phyloP scores from a whole-genome alignment of 2,797 vertebrate species.

The Rhynchonycteris naso region DNA sequence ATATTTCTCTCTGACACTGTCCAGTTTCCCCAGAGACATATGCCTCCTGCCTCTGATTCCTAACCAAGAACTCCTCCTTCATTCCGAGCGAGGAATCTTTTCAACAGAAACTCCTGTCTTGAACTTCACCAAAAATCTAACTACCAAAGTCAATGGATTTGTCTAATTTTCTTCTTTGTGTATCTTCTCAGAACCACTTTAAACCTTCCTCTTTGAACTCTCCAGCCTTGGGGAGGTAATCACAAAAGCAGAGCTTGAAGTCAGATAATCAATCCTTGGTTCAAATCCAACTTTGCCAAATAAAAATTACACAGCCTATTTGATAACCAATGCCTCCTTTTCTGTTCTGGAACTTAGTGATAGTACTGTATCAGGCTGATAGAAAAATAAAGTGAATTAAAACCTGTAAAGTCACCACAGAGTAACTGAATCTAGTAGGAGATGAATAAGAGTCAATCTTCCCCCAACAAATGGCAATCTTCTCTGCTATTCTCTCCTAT shows the following conservation, averaged over 20 bases:
- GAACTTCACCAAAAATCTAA: background rate
- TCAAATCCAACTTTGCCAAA: background rate
- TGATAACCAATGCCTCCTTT: background rate
- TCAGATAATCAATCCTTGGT: background rate
- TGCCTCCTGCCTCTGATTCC: background rate
- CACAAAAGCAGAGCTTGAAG: background rate
- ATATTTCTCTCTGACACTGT: background rate
- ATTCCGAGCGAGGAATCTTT: background rate
- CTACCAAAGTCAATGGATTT: background rate
- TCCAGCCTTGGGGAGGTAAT: background rate
- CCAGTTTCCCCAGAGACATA: background rate
- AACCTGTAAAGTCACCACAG: background rate
- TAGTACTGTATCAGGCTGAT: background rate
- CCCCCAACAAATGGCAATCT: background rate
- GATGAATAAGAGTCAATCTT: background rate
- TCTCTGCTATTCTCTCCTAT: background rate
- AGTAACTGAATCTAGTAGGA: background rate
- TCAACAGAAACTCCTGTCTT: background rate
- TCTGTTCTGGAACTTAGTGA: background rate
- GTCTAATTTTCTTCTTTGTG: background rate
- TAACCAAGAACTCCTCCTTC: background rate
- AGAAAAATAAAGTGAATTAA: background rate
- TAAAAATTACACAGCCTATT: background rate
- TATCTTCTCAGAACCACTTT: background rate
- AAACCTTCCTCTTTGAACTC: constrained; percentile 8